Evolutionary conservation across 2,797 vertebrate genomes (phyloP), one percentile per base, ranked within the genome.

Genomic region (Diglossa cyanea): DNA sequence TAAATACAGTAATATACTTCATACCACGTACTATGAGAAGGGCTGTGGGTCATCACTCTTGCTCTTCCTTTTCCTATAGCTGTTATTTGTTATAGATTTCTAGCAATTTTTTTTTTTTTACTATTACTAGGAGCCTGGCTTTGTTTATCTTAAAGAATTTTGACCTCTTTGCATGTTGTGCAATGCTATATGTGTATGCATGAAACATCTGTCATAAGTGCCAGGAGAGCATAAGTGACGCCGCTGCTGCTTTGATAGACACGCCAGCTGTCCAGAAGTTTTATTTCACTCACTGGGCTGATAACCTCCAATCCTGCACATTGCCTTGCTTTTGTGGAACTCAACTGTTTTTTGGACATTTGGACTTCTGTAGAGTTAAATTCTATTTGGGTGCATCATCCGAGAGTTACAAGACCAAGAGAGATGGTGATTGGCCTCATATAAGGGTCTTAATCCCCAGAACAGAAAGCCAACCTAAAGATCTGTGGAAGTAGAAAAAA

Each of bases 111-210:
- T 35, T 17, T 39, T 33, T 21, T 65, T 78, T 78, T 28, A 28
- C 4, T 35, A 48, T 61, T 74, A 24, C 45, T 70, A 28, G 25
- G 40, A 80, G 33, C 11, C 24, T 40, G 9, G 7, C 9, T 78
- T 78, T 84, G 13, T 55, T n/a, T 74, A 1, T 19, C 28, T 74
- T 67, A 50, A 45, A 65, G 21, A 65, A n/a, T 67, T 70, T 40
- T 86, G n/a, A 66, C 15, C 18, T 79, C 37, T 73, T 66, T 45
- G 6, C 14, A 14, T 58, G 11, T 50, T 65, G 18, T 54, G 47
- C 16, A 61, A 6, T 50, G 19, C 5, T 75, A 13, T 19, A 17
- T 1, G 1, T 61, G 19, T 16, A 25, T 1, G 3, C n/a, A 26
- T 76, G 28, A 81, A 77, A 82, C 1, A 1, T 63, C 40, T 73